Conservation (phyloP, 2,888 invertebrate species). For the Xylota segnis region DNA sequence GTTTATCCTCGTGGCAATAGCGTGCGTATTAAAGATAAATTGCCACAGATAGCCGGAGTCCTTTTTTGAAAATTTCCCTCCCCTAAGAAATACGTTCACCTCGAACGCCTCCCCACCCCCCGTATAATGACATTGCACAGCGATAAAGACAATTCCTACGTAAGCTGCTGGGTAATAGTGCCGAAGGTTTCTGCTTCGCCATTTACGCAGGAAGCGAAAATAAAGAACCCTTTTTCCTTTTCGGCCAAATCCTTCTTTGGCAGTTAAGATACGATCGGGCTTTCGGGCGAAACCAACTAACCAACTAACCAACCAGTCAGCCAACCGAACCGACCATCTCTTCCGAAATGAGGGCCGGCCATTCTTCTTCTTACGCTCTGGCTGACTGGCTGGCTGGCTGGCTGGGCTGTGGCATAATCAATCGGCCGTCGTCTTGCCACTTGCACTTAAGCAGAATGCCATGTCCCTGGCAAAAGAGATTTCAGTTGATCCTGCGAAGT, state of each 20-base stretch:
- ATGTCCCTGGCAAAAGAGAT: constrained; percentile 26
- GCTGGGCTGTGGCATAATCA: constrained; percentile 51
- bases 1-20: constrained; percentile 71
- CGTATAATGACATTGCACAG: constrained; percentile 70
- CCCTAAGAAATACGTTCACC: neutral
- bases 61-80: constrained; percentile 49
- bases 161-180: neutral
- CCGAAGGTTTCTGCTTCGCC: constrained; percentile 44
- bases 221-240: constrained; percentile 69
- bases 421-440: constrained; percentile 50
- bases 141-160: constrained; percentile 61
- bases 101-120: neutral
- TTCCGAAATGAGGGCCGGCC: constrained; percentile 36
- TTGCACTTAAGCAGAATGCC: constrained; percentile 24
- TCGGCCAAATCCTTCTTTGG: constrained; percentile 56
- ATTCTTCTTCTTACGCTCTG: constrained; percentile 38
- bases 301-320: constrained; percentile 12
- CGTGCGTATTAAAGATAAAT: constrained; percentile 76
- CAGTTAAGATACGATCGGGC: constrained; percentile 66
- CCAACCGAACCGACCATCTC: constrained; percentile 35
- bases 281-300: constrained; percentile 44
- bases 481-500: constrained; percentile 50
- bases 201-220: constrained; percentile 70
- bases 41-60: constrained; percentile 63
- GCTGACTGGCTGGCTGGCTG: too few species aligned